Evolutionary conservation across 2,797 vertebrate species (phyloP).

Genomic region (Neostethus bicornis): DNA sequence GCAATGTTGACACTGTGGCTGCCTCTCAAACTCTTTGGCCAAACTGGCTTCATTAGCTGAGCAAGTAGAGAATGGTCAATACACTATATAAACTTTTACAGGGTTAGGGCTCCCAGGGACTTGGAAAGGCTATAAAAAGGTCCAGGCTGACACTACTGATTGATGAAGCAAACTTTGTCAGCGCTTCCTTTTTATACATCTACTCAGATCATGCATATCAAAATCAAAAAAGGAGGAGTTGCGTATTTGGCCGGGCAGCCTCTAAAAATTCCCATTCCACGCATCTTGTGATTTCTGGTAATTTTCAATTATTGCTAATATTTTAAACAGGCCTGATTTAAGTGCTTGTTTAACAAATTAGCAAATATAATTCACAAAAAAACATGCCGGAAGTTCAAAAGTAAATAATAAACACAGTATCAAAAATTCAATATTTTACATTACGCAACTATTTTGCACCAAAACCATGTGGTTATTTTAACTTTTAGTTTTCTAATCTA

Average conservation of each 20-base stretch:
- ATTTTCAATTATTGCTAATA: not conserved
- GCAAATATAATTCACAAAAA: not conserved
- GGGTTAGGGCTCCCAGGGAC: slow-evolving; percentile 76
- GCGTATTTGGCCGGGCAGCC: slow-evolving; percentile 50
- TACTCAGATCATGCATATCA: slow-evolving; percentile 59
- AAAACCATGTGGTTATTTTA: slow-evolving; percentile 4
- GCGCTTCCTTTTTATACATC: slow-evolving; percentile 64
- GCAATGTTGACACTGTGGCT: slow-evolving; percentile 72
- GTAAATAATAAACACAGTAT: slow-evolving; percentile 8
- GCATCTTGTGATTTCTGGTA: slow-evolving; percentile 33
- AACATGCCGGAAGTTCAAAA: not conserved
- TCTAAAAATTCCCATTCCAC: slow-evolving; percentile 37
- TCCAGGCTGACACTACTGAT: slow-evolving; percentile 72
- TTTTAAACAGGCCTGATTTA: slow-evolving; percentile 27
- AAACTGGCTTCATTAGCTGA: slow-evolving; percentile 74
- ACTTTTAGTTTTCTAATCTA: slow-evolving; percentile 6
- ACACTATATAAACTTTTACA: slow-evolving; percentile 72
- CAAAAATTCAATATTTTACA: not conserved
- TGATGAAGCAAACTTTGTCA: slow-evolving; percentile 76
- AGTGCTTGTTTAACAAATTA: slow-evolving; percentile 8
- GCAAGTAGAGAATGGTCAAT: slow-evolving; percentile 71
- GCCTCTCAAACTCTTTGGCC: slow-evolving; percentile 61
- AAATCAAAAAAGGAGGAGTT: slow-evolving; percentile 57
- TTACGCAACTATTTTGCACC: not conserved
- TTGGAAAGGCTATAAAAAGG: slow-evolving; percentile 71